Conservation (phyloP, 2,888 invertebrate species). For the Branchellion lobata region DNA sequence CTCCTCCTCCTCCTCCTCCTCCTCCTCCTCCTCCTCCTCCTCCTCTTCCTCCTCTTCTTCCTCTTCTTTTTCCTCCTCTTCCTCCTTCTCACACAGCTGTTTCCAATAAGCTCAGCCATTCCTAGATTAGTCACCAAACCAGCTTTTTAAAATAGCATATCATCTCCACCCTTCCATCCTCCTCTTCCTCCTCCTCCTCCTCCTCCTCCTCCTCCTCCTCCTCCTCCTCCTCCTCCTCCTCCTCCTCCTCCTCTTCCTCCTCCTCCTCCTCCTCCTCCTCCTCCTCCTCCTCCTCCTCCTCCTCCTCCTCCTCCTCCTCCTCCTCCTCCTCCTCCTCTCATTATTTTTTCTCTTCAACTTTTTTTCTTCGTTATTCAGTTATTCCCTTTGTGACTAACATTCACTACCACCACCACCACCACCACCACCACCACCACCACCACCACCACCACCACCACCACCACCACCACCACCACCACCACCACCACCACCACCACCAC, state of each 20-base stretch:
- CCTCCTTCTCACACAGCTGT: too few relatives aligned
- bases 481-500: neutral
- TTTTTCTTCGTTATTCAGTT: neutral
- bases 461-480: neutral
- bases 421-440: neutral
- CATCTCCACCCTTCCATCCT: too few relatives aligned
- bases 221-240: conserved; percentile 11
- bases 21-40: neutral
- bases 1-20: conserved; percentile 13
- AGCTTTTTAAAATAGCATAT: too few relatives aligned
- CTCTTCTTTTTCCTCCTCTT: neutral
- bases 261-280: conserved; percentile 16
- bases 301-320: neutral
- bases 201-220: conserved; percentile 22
- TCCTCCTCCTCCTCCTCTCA: neutral
- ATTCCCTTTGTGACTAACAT: neutral
- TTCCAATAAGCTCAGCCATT: too few relatives aligned
- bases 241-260: conserved; percentile 8
- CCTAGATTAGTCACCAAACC: too few relatives aligned
- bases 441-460: neutral
- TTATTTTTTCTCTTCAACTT: too few relatives aligned
- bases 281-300: neutral
- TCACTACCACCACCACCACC: conserved; percentile 11
- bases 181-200: conserved; percentile 10
- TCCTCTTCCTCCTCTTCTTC: neutral